phyloP scores from a whole-genome alignment of 1,140 invertebrate genomes.

The Drosophila ogumai region DNA sequence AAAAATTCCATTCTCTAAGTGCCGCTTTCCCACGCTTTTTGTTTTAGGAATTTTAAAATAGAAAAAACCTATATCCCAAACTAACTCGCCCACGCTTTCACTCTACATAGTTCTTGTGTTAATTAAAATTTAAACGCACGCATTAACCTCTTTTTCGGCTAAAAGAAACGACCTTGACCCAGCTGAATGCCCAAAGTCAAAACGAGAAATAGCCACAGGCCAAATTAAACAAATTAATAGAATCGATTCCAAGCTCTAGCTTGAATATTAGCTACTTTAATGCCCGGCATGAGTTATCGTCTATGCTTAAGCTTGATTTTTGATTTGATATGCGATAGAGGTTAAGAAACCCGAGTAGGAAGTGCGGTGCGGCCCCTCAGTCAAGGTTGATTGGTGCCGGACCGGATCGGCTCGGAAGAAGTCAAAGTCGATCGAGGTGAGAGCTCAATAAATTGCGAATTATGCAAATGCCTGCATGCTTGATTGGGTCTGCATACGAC shows the following conservation, averaged over 20 bases:
- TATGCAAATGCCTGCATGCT: conserved; percentile 43
- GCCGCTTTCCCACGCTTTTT: neutral
- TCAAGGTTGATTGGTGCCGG: conserved; percentile 30
- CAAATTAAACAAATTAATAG: conserved; percentile 34
- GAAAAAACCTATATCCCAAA: neutral
- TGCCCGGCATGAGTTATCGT: conserved; percentile 9
- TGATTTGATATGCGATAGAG: conserved; percentile 35
- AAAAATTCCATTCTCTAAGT: neutral
- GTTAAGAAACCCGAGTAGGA: conserved; percentile 51
- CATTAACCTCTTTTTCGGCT: neutral
- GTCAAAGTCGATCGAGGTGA: conserved; percentile 26
- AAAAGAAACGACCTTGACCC: conserved; percentile 29
- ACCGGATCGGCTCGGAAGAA: conserved; percentile 33
- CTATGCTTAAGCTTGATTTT: conserved; percentile 18
- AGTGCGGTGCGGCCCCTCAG: conserved; percentile 19
- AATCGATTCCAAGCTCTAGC: conserved; percentile 8
- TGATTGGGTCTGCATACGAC: conserved; percentile 41
- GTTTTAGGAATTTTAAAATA: neutral
- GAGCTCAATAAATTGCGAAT: conserved; percentile 41
- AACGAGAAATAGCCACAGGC: conserved; percentile 14
- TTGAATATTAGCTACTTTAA: conserved; percentile 11
- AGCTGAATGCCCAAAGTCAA: conserved; percentile 18
- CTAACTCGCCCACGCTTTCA: neutral
- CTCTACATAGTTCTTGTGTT: conserved; percentile 9
- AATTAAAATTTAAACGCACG: neutral